Evolutionary conservation across 1,140 invertebrate species (phyloP), one percentile per base, ranked within the genome.

Genomic region (Ladona fulva): DNA sequence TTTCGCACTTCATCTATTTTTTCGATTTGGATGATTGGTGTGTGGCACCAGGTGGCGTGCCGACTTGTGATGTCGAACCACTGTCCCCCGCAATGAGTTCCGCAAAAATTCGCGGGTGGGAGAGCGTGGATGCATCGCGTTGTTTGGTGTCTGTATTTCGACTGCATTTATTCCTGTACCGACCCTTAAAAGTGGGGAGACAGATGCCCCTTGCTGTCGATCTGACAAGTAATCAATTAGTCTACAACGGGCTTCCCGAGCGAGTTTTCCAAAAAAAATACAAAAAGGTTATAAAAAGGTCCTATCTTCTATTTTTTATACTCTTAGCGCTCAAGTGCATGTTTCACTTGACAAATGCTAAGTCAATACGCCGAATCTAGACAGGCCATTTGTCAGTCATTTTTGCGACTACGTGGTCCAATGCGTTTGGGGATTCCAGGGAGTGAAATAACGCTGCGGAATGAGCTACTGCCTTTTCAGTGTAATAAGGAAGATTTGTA

Each of bases 221-320:
- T 6, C 52, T 66, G 52, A 66, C 52, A 66, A 66, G 52, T 66
- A 66, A 66, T 66, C 52, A 66, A 66, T 66, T 66, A 66, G 52
- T 66, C 52, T 66, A 66, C 52, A 66, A 66, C 52, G 52, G 52
- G 14, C n/a, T 66, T 66, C n/a, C 16, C 5, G 14, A 12, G 1
- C 5, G 12, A 12, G 52, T 22, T 16, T 66, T 22, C n/a, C 5
- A 6, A 6, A 66, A 66, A 66, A 66, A 66, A 52, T 19, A 52
- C 10, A 52, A 16, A 16, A 22, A 22, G n/a, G 52, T 19, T 16
- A 12, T 22, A 19, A 22, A 22, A 22, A 66, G 52, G 52, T 22
- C 16, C 14, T 66, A 19, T 66, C 52, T 22, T 22, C n/a, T 66
- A 1, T 3, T 66, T 19, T 66, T 19, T 66, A 22, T 66, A 19